Evolutionary conservation across 2,888 invertebrate genomes (phyloP), one percentile per base, ranked within the genome.

Genomic region (Pyrocoelia pectoralis): DNA sequence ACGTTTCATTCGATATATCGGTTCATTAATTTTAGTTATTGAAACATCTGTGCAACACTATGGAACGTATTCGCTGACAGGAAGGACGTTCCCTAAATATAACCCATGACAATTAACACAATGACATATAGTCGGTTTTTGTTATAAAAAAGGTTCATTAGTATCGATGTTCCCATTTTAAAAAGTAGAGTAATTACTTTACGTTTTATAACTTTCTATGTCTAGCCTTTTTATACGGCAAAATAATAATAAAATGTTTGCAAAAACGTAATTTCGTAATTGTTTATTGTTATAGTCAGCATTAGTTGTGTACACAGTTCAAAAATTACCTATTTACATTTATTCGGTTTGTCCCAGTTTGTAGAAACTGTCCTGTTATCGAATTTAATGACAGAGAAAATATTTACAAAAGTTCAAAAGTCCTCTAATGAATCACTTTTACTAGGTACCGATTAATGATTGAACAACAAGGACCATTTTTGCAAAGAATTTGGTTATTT

Each of bases 51-150:
- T 15, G 24, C 51, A 58, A 46, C 52, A 52, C 43, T 51, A 52
- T 29, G 58, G 58, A 59, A 59, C 58, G 52, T 46, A 59, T 56
- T 55, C 61, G 61, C 50, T 48, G 28, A 48, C 56, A 56, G 61
- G 61, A 61, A 61, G 61, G 61, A 61, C 61, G 51, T 61, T 56
- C 56, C 46, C 51, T 61, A 55, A 56, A 50, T 43, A 61, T 40
- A 61, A 55, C 50, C 24, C 40, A 41, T 51, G 28, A 38, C 56
- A 56, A 61, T 56, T 49, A 28, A 50, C 48, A 49, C 14, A 48
- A 29, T 43, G 41, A 51, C 29, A 49, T 19, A 51, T 2, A 8
- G 28, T n/a, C 19, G 12, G 29, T 24, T 41, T 40, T 15, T 18
- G 40, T 14, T 15, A 40, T 14, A 29, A 55, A 55, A 55, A 41